Evolutionary conservation across 2,797 vertebrate genomes (phyloP).

Genomic region (Arctocebus calabarensis): DNA sequence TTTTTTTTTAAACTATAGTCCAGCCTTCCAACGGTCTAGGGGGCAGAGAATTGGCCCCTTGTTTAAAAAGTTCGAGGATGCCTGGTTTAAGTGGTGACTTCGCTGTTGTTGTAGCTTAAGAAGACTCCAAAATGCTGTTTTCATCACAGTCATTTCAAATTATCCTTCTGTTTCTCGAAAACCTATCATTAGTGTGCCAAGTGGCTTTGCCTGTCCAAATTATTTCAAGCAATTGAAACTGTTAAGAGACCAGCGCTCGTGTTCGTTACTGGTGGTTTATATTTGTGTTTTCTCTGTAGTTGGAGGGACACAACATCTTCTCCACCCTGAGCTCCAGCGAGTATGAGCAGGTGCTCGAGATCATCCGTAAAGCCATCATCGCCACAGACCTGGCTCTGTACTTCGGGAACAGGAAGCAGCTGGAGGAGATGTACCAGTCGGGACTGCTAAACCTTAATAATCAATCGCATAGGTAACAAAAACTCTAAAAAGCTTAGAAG

Average conservation of each 20-base stretch:
- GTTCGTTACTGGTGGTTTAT: constrained; percentile 92
- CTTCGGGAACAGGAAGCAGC: constrained; percentile 97
- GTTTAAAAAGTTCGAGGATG: too few relatives aligned
- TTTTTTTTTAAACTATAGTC: too few relatives aligned
- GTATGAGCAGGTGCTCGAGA: constrained; percentile 99
- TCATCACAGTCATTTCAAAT: not conserved
- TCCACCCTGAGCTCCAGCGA: constrained; percentile 98
- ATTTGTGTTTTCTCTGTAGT: constrained; percentile 95
- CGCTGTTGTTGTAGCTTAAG: not conserved
- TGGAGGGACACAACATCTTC: constrained; percentile 99
- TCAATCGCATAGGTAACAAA: constrained; percentile 94
- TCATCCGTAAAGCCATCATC: constrained; percentile 99
- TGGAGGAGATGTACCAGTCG: constrained; percentile 92
- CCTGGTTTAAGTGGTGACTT: not conserved
- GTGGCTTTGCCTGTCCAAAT: constrained; percentile 40
- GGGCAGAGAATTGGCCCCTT: too few relatives aligned
- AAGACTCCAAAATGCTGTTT: not conserved
- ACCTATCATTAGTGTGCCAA: not conserved
- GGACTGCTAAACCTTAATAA: constrained; percentile 95
- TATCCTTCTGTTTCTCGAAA: not conserved
- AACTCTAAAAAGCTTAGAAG: not conserved
- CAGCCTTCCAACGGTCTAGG: too few relatives aligned
- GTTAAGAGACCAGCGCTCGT: constrained; percentile 92
- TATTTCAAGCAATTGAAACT: constrained; percentile 69
- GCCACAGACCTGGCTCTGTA: constrained; percentile 98